These are phyloP conservation scores for Acleris sparsana DNA, from an alignment of 2,888 invertebrate genomes.

Conservation along the genomic window DNA sequence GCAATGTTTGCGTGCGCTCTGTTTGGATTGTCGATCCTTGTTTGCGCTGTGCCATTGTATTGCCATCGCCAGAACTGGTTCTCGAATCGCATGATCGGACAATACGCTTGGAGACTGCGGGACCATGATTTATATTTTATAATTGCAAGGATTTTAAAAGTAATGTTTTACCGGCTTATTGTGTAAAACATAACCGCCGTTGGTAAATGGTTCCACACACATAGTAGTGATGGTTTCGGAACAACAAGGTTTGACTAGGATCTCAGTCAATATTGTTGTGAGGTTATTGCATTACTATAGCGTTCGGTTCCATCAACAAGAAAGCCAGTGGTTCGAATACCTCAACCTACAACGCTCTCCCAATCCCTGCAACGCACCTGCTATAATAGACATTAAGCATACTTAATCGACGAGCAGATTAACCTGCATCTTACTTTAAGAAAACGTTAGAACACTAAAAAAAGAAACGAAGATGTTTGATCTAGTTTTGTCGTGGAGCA, in stretches of 20 bases:
- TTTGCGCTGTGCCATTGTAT: constrained; percentile 67
- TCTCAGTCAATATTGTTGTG: background rate
- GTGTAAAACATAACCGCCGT: too few relatives aligned
- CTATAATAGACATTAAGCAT: too few relatives aligned
- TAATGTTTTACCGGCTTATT: background rate
- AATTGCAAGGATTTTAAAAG: constrained; percentile 10
- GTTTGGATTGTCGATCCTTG: constrained; percentile 63
- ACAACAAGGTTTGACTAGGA: background rate
- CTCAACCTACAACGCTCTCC: too few relatives aligned
- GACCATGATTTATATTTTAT: constrained; percentile 24
- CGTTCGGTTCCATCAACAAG: too few relatives aligned
- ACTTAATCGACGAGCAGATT: too few relatives aligned
- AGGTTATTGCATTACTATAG: too few relatives aligned
- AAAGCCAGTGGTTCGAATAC: too few relatives aligned
- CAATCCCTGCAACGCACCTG: too few relatives aligned
- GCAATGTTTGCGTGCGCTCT: constrained; percentile 57
- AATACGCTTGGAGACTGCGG: constrained; percentile 32
- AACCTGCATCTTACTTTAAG: too few relatives aligned
- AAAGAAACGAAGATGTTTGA: constrained; percentile 6
- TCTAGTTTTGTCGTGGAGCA: constrained; percentile 14
- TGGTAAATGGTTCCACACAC: too few relatives aligned
- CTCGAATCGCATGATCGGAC: constrained; percentile 37
- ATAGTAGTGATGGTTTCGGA: too few relatives aligned
- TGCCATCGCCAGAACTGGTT: constrained; percentile 43
- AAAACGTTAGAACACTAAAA: background rate